Evolutionary conservation across 30 jellyfish, hydroid and myxozoan species (phyloP).

Genomic region (Aurelia aurita complex sp. Pacific): DNA sequence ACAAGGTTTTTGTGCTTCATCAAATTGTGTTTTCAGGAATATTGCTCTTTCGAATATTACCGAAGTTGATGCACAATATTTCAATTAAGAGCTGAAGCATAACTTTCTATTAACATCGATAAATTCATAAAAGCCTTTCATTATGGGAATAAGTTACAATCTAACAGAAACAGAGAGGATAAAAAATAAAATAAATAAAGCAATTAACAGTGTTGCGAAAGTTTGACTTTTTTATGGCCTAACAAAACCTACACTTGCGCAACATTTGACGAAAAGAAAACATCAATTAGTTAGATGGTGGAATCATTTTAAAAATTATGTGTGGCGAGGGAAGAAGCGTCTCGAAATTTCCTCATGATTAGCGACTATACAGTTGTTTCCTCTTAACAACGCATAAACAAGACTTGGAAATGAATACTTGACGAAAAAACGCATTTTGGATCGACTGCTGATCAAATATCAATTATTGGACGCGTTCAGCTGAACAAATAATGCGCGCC

Average conservation of each 20-base stretch:
- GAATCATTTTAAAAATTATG: too few relatives aligned
- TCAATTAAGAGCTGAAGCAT: neutral
- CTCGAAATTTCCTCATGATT: neutral
- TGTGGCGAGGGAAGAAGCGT: too few relatives aligned
- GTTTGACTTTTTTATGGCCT: too few relatives aligned
- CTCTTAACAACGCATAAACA: constrained; percentile 15
- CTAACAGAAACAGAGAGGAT: too few relatives aligned
- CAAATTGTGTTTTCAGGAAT: too few relatives aligned
- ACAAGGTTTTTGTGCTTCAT: too few relatives aligned
- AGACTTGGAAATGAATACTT: neutral
- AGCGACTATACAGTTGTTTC: constrained; percentile 5
- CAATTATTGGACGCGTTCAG: constrained; percentile 30
- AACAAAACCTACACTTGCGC: too few relatives aligned
- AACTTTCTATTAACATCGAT: neutral
- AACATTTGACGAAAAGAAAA: too few relatives aligned
- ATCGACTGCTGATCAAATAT: constrained; percentile 19
- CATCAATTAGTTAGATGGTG: too few relatives aligned
- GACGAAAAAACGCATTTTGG: constrained; percentile 8
- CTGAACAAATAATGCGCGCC: constrained; percentile 41
- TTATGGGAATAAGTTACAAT: too few relatives aligned
- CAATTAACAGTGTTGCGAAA: too few relatives aligned
- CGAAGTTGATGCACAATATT: neutral
- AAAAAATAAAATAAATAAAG: too few relatives aligned
- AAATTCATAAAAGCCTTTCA: neutral
- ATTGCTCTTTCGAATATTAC: neutral